Evolutionary conservation across 2,797 vertebrate species (phyloP).

Genomic region (Cyprinella venusta): DNA sequence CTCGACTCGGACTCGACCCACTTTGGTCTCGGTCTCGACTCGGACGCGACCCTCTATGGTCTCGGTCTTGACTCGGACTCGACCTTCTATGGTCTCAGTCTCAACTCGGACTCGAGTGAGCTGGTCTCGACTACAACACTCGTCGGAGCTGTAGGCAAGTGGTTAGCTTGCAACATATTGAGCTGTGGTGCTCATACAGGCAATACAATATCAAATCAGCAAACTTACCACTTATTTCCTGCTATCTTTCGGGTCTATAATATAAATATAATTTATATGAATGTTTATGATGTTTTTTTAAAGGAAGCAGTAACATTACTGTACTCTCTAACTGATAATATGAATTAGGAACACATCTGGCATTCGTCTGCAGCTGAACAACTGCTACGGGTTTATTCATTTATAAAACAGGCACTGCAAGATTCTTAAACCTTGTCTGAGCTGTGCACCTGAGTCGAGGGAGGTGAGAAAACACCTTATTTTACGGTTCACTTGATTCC

Average conservation of each 20-base stretch:
- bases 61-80: too few species aligned
- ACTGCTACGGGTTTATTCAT: conserved; percentile 30
- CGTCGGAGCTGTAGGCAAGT: neutral
- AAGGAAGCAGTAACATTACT: neutral
- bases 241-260: neutral
- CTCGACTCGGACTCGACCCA: too few species aligned
- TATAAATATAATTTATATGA: neutral
- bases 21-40: too few species aligned
- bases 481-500: conserved; percentile 75
- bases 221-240: neutral
- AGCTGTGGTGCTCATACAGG: neutral
- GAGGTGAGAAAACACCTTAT: conserved; percentile 76
- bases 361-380: conserved; percentile 2
- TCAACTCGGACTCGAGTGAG: too few species aligned
- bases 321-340: neutral
- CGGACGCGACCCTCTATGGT: too few species aligned
- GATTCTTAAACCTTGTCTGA: conserved; percentile 47
- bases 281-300: neutral
- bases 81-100: too few species aligned
- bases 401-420: conserved; percentile 26
- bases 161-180: neutral
- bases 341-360: conserved; percentile 31
- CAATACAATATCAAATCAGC: neutral
- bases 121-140: too few species aligned
- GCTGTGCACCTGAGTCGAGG: conserved; percentile 66